Conservation (phyloP, 2,113 vertebrate species). For the Ranitomeya variabilis region DNA sequence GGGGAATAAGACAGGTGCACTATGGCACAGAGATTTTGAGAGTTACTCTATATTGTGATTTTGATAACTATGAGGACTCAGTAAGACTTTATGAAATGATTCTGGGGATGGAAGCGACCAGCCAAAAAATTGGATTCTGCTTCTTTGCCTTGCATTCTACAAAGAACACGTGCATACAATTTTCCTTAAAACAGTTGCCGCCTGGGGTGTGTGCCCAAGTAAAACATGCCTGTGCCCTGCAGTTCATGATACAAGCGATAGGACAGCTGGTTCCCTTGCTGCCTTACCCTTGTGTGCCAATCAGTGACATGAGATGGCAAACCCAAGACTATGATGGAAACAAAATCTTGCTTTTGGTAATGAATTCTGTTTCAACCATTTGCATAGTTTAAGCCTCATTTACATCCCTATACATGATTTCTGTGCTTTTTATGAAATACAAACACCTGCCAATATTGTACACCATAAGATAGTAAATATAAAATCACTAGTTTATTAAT, state of each 20-base stretch:
- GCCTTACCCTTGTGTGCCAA: constrained; percentile 88
- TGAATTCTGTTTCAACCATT: background rate
- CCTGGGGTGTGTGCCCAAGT: constrained; percentile 76
- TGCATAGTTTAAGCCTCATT: background rate
- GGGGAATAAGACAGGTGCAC: constrained; percentile 83
- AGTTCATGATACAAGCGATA: constrained; percentile 87
- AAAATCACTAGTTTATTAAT: too few species aligned
- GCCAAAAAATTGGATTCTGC: constrained; percentile 78
- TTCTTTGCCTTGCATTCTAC: constrained; percentile 75
- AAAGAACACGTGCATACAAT: constrained; percentile 74
- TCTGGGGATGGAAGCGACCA: constrained; percentile 73
- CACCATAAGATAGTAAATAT: too few species aligned
- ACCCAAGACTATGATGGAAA: constrained; percentile 93
- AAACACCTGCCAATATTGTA: too few species aligned
- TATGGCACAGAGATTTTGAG: constrained; percentile 81
- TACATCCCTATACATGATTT: background rate
- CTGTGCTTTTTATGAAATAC: background rate
- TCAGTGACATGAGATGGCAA: constrained; percentile 91
- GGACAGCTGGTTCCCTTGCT: constrained; percentile 92
- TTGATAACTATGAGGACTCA: constrained; percentile 87
- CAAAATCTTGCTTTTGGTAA: constrained; percentile 91
- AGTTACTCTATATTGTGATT: constrained; percentile 84
- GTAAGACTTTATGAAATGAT: constrained; percentile 88
- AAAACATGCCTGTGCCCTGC: constrained; percentile 78
- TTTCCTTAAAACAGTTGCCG: constrained; percentile 87